A percentile compares a stretch with the other conserved stretches of the same genome.
These are phyloP conservation scores for Ormyrus pomaceus DNA, from an alignment of 2,888 invertebrate species.

Conservation along the genomic window DNA sequence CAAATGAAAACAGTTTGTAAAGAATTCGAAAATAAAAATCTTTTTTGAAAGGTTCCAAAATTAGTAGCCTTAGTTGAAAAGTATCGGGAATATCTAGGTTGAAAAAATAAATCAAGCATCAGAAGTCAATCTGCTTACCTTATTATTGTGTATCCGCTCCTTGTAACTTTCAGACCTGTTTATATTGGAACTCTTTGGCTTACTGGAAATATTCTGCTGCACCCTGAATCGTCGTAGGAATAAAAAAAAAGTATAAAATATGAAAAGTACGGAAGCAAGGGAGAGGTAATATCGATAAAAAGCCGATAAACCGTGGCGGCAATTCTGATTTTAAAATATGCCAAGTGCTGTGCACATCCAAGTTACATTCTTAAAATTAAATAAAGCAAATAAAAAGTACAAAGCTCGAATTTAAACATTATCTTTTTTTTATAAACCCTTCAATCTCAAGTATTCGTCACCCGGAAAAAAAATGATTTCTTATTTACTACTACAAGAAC, in stretches of 20 bases:
- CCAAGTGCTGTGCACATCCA: too few relatives aligned
- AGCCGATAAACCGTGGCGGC: background rate
- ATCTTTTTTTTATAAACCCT: background rate
- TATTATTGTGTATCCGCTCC: constrained; percentile 79
- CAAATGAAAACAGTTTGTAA: background rate
- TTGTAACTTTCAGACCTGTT: constrained; percentile 86
- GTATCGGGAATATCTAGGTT: background rate
- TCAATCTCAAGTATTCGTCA: too few relatives aligned
- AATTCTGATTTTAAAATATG: constrained; percentile 4
- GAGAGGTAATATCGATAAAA: background rate
- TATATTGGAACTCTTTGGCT: constrained; percentile 76
- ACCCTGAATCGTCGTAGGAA: constrained; percentile 64
- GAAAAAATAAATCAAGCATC: constrained; percentile 32
- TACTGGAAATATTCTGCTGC: constrained; percentile 75
- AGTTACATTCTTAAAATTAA: background rate
- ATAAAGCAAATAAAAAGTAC: background rate
- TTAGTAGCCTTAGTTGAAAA: background rate
- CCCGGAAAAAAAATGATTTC: background rate
- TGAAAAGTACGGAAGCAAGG: background rate
- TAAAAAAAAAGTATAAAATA: background rate
- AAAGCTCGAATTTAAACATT: background rate
- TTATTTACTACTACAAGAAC: background rate
- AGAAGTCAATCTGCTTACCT: constrained; percentile 69
- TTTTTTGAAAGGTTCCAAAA: background rate
- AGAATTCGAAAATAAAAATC: background rate